These are phyloP conservation scores for Trichosurus vulpecula DNA, from an alignment of 2,797 vertebrate species.

Conservation along the genomic window DNA sequence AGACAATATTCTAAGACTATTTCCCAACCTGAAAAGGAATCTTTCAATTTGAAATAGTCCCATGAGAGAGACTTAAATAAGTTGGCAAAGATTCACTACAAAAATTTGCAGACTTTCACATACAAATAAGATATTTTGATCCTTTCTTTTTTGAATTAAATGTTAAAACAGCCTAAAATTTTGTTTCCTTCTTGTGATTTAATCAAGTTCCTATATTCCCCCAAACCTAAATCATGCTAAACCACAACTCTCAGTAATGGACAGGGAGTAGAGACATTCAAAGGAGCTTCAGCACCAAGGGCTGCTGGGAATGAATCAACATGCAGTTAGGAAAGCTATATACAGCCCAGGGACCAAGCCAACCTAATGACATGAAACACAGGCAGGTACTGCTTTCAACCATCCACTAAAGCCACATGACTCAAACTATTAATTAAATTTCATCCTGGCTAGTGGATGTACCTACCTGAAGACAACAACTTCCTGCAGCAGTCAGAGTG, in stretches of 20 bases:
- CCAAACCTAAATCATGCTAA: not conserved
- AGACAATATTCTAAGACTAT: not conserved
- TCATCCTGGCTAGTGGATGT: not conserved
- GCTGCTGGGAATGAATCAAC: slow-evolving; percentile 7
- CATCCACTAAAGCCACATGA: slow-evolving; percentile 45
- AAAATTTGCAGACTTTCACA: slow-evolving; percentile 4
- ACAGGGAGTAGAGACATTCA: slow-evolving; percentile 9
- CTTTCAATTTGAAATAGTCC: slow-evolving; percentile 51
- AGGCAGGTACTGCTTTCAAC: slow-evolving; percentile 57
- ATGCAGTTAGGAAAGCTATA: slow-evolving; percentile 38
- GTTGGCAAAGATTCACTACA: not conserved
- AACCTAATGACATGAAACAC: slow-evolving; percentile 35
- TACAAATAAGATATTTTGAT: slow-evolving; percentile 11
- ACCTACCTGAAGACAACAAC: slow-evolving; percentile 88
- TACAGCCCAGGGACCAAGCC: fast-evolving
- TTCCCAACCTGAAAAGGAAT: slow-evolving; percentile 47
- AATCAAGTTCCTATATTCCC: not conserved
- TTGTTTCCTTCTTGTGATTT: slow-evolving; percentile 13
- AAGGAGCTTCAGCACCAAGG: not conserved
- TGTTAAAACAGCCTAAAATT: slow-evolving; percentile 25
- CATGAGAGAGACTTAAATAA: slow-evolving; percentile 53
- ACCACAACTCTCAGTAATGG: slow-evolving; percentile 20
- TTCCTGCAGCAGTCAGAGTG: slow-evolving; percentile 98
- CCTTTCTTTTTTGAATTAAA: slow-evolving; percentile 37
- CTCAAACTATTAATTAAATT: slow-evolving; percentile 49